These are phyloP conservation scores for Subanguina moxae DNA, from an alignment of 1,140 invertebrate species.

Conservation along the genomic window DNA sequence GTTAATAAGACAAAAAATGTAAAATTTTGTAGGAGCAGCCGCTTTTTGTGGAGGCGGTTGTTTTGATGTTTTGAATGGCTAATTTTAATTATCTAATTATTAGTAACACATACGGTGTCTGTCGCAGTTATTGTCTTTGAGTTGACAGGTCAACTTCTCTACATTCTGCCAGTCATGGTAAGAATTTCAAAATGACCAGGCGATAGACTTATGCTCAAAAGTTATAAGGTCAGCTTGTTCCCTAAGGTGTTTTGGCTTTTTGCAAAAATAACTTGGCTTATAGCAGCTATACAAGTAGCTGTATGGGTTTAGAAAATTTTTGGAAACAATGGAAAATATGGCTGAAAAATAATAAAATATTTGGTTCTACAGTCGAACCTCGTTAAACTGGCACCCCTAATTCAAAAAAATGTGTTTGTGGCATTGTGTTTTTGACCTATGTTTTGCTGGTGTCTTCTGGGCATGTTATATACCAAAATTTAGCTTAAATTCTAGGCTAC, in stretches of 20 bases:
- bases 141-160: conserved; percentile 94
- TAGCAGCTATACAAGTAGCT: too few relatives aligned
- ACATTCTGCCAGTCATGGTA: conserved; percentile 89
- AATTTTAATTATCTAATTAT: not conserved
- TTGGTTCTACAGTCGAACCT: too few relatives aligned
- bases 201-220: not conserved
- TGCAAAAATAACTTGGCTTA: not conserved
- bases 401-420: too few relatives aligned
- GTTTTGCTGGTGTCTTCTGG: too few relatives aligned
- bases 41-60: conserved; percentile 7
- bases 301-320: too few relatives aligned
- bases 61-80: not conserved
- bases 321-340: too few relatives aligned
- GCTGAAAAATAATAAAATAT: too few relatives aligned
- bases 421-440: too few relatives aligned
- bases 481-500: too few relatives aligned
- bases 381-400: too few relatives aligned
- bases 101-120: not conserved
- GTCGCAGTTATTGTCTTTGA: conserved; percentile 97
- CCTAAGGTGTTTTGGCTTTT: not conserved
- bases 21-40: conserved; percentile 1
- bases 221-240: not conserved
- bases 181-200: too few relatives aligned
- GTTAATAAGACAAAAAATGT: not conserved
- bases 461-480: too few relatives aligned